Percentiles rank a stretch among this genome's conserved stretches.
Evolutionary conservation across 2,888 invertebrate genomes (phyloP).

Genomic region (Podabrus alpinus): DNA sequence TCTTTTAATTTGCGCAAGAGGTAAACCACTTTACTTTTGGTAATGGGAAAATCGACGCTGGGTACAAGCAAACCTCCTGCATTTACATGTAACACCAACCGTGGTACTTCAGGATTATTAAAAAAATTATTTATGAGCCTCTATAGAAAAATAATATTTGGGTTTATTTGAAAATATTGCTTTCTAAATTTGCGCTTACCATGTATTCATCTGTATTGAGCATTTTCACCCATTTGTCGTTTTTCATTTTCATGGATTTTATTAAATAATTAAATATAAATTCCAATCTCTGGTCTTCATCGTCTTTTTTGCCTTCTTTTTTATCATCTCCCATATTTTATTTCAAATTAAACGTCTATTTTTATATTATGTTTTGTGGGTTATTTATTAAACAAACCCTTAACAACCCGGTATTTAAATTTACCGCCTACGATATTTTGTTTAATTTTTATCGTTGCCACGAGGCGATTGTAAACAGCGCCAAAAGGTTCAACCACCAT

Average conservation of each 20-base stretch:
- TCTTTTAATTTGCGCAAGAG: slow-evolving; percentile 72
- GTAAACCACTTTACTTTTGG: slow-evolving; percentile 72
- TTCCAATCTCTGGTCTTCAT: slow-evolving; percentile 73
- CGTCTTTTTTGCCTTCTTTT: slow-evolving; percentile 52
- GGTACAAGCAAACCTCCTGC: slow-evolving; percentile 69
- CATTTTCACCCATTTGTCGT: slow-evolving; percentile 88
- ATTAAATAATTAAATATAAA: slow-evolving; percentile 77
- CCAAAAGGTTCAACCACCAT: too few relatives aligned
- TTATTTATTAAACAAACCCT: too few relatives aligned
- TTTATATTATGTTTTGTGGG: too few relatives aligned
- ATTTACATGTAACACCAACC: slow-evolving; percentile 66
- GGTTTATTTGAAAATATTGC: too few relatives aligned
- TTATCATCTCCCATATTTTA: too few relatives aligned
- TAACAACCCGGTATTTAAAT: too few relatives aligned
- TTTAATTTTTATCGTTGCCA: too few relatives aligned
- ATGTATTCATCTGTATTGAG: slow-evolving; percentile 70
- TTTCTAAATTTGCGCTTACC: slow-evolving; percentile 47
- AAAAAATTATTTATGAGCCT: slow-evolving; percentile 61
- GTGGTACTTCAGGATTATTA: slow-evolving; percentile 54
- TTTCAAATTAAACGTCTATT: too few relatives aligned
- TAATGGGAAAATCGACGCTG: slow-evolving; percentile 63
- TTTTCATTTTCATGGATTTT: slow-evolving; percentile 76
- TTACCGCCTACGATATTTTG: too few relatives aligned
- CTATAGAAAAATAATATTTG: slow-evolving; percentile 49
- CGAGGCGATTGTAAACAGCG: too few relatives aligned